These are phyloP conservation scores for Melangyna quadrimaculata DNA, from an alignment of 2,888 invertebrate species.

Conservation along the genomic window DNA sequence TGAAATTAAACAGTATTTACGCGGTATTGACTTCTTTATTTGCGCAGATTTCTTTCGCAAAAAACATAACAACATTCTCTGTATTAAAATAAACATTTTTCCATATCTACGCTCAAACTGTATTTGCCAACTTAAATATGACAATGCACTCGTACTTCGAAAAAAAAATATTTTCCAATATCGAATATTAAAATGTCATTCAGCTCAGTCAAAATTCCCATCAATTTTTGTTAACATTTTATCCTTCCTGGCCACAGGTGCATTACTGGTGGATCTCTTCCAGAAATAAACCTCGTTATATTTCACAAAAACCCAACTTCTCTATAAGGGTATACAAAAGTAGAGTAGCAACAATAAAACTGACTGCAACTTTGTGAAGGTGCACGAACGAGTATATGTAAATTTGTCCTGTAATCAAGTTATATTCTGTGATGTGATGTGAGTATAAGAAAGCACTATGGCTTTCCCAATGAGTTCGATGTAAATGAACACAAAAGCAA, in stretches of 20 bases:
- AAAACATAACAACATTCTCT: not conserved
- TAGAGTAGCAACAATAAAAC: not conserved
- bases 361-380: not conserved
- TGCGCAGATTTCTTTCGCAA: no score
- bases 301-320: not conserved
- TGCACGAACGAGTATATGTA: not conserved
- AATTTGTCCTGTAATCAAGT: slow-evolving; percentile 28
- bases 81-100: not conserved
- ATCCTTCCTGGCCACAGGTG: not conserved
- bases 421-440: not conserved
- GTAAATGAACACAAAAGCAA: slow-evolving; percentile 39
- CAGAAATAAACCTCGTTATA: slow-evolving; percentile 14
- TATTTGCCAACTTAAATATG: not conserved
- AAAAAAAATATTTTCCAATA: slow-evolving; percentile 6
- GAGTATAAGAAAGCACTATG: not conserved
- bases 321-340: not conserved
- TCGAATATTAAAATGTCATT: slow-evolving; percentile 8
- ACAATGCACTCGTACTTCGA: not conserved
- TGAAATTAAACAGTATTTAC: no score
- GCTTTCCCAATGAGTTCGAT: not conserved
- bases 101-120: not conserved
- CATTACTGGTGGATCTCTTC: not conserved
- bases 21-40: no score
- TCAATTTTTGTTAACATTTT: not conserved
- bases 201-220: slow-evolving; percentile 10